Percentiles rank a stretch among this genome's conserved stretches.
These are phyloP conservation scores for Harpagus bidentatus DNA, from an alignment of 2,113 vertebrate genomes.

Conservation along the genomic window DNA sequence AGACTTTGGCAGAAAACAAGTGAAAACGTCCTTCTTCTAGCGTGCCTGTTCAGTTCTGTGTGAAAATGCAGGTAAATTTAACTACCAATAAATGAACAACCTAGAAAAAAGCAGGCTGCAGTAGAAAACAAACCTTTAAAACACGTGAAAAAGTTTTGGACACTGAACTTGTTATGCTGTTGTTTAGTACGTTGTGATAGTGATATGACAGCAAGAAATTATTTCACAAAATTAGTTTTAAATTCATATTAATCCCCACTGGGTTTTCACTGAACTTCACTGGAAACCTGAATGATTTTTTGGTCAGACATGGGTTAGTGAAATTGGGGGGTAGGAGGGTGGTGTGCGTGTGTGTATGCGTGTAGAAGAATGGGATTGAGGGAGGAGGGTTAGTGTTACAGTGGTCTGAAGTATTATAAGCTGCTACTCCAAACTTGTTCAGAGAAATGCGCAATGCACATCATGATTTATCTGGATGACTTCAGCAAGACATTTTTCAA, in stretches of 20 bases:
- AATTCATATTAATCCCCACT: background rate
- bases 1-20: background rate
- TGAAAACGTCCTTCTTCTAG: background rate
- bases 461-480: background rate
- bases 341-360: too few species aligned
- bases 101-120: background rate
- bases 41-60: background rate
- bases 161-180: fast-evolving
- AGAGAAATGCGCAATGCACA: fast-evolving
- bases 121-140: background rate
- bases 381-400: background rate
- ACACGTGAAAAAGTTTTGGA: fast-evolving
- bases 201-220: fast-evolving
- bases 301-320: background rate
- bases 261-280: background rate
- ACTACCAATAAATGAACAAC: background rate
- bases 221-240: background rate
- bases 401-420: fast-evolving
- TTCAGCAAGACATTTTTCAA: background rate
- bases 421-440: background rate
- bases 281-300: background rate
- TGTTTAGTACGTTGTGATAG: background rate
- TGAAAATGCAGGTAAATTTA: background rate
- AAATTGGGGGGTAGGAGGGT: fast-evolving
- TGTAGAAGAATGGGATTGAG: fast-evolving